These are phyloP conservation scores for Limanda limanda DNA, from an alignment of 2,113 vertebrate species.

Conservation along the genomic window DNA sequence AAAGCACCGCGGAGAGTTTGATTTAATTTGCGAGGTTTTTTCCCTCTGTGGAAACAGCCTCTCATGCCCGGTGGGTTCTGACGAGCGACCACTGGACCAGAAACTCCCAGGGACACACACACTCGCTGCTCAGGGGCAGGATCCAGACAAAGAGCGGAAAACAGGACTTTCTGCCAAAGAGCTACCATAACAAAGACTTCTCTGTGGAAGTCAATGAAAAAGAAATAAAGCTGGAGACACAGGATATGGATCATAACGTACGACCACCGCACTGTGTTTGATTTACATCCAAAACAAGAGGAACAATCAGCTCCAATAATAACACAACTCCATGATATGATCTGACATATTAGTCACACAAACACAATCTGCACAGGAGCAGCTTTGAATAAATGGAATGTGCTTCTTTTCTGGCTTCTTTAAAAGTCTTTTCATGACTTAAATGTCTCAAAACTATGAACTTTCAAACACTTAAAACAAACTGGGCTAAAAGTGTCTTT, in stretches of 20 bases:
- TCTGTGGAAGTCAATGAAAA: constrained; percentile 63
- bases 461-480: no score
- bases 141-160: constrained; percentile 75
- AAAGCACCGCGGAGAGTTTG: constrained; percentile 47
- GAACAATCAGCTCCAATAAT: not conserved
- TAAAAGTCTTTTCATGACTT: no score
- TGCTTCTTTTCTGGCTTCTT: not conserved
- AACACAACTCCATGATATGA: not conserved
- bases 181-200: constrained; percentile 71
- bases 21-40: constrained; percentile 64
- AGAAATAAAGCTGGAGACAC: constrained; percentile 22
- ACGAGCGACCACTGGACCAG: constrained; percentile 53
- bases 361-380: not conserved
- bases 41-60: constrained; percentile 77
- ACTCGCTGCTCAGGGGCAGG: constrained; percentile 40
- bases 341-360: not conserved
- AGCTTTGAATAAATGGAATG: no score
- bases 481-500: no score
- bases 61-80: constrained; percentile 57
- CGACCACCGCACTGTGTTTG: not conserved
- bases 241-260: constrained; percentile 38
- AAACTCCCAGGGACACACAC: constrained; percentile 54
- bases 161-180: constrained; percentile 41
- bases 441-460: no score
- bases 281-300: not conserved